phyloP scores from a whole-genome alignment of 2,797 vertebrate species.

The Macrochelys suwanniensis region DNA sequence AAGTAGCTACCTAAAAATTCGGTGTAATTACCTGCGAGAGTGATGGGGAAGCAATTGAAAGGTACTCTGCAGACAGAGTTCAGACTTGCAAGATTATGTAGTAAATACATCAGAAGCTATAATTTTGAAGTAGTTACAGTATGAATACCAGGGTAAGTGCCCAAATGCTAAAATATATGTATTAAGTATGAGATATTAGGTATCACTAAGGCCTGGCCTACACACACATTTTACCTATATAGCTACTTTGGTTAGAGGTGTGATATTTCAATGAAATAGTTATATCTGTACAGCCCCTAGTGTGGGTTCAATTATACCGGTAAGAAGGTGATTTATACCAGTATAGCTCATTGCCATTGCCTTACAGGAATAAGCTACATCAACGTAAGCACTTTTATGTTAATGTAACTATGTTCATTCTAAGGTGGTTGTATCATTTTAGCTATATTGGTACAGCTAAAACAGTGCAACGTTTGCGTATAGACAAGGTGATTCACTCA shows the following conservation, averaged over 20 bases:
- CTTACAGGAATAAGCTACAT: background rate
- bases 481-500: background rate
- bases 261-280: background rate
- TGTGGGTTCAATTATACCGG: background rate
- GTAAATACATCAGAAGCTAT: background rate
- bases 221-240: background rate
- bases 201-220: background rate
- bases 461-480: background rate
- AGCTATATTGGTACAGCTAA: background rate
- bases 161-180: background rate
- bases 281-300: background rate
- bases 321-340: background rate
- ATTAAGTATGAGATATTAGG: background rate
- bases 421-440: background rate
- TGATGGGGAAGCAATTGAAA: background rate
- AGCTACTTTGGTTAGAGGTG: background rate
- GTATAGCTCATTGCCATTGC: background rate
- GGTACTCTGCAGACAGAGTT: background rate
- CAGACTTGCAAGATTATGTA: background rate
- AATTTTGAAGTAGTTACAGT: background rate
- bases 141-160: background rate
- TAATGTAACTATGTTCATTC: background rate
- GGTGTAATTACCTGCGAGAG: background rate
- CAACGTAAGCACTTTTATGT: background rate
- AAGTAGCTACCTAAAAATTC: background rate